These are phyloP conservation scores for Euzetes globulus DNA, from an alignment of 2,888 invertebrate genomes.

Conservation along the genomic window DNA sequence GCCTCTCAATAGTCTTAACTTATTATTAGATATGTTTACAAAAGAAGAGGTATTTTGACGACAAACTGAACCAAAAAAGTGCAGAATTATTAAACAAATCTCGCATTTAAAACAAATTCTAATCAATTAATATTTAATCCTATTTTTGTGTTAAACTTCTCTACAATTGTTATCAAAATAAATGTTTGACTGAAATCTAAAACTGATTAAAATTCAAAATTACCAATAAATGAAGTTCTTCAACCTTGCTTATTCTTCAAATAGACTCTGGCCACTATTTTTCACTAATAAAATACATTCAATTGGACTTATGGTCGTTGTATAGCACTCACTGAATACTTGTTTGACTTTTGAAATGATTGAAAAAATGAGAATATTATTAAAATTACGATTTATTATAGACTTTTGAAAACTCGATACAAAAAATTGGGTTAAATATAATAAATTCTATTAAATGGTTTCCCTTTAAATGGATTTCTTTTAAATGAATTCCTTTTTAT, in stretches of 20 bases:
- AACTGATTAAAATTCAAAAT: background rate
- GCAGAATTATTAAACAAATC: background rate
- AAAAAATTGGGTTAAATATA: background rate
- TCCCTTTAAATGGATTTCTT: background rate
- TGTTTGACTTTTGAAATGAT: too few species aligned
- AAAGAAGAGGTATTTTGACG: slow-evolving; percentile 1
- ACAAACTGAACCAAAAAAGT: background rate
- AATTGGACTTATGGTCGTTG: too few species aligned
- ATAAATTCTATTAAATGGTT: background rate
- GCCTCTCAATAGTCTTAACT: slow-evolving; percentile 1
- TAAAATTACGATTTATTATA: too few species aligned
- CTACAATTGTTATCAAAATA: background rate
- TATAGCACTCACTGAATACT: too few species aligned
- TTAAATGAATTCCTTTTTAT: too few species aligned
- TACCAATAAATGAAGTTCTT: slow-evolving; percentile 3
- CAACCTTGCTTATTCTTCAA: too few species aligned
- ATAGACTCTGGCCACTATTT: too few species aligned
- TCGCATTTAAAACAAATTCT: background rate
- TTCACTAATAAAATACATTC: too few species aligned
- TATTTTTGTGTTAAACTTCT: slow-evolving; percentile 4
- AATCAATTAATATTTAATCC: background rate
- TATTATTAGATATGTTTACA: background rate
- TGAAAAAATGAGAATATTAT: too few species aligned
- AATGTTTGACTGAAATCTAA: background rate
- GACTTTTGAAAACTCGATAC: too few species aligned